Base-by-base conservation (phyloP, 2,888 invertebrate species). In the Drosophila austrosaltans region DNA sequence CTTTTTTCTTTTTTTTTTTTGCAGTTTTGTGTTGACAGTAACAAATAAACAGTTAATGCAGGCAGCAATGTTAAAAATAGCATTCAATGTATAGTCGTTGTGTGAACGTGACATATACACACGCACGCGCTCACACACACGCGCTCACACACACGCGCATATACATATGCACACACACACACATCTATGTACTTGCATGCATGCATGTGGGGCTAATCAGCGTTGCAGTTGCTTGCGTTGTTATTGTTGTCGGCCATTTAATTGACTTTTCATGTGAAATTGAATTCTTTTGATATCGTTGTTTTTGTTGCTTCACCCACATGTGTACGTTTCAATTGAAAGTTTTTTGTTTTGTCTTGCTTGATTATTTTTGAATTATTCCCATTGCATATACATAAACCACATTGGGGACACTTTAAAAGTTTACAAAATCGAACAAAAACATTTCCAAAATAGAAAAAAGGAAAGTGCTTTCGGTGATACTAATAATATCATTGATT, bases 231-330 rank as follows among this genome's bases (percentile, higher is more conserved):
- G 32, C 25, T 5, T 22, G 36, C 36, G 56, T 10, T 57, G 20
- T 4, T 56, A 8, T 12, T 57, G 12, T 22, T 36, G 56, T 22
- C 12, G 56, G 20, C 48, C 61, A 61, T 30, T 61, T 61, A 53
- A 61, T 44, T 61, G 61, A 61, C 61, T 53, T 61, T 61, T 61
- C 53, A 32, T 36, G 44, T 22, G 36, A 61, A 61, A 61, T 53
- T 53, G 30, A 61, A 44, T 61, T 61, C 28, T 3, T 22, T 61
- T 57, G 36, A 22, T 22, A 22, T 25, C 5, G 20, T 8, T 54
- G 25, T 54, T 20, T n/a, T 56, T 56, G 3, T 30, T 36, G 22
- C 30, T 16, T 54, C 16, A 12, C 20, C 36, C 1, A n/a, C 22
- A 4, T 57, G 22, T 36, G 7, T 36, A 57, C n/a, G 22, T 57